phyloP scores from a whole-genome alignment of 1,140 invertebrate species.

The Bradynema listronoti region DNA sequence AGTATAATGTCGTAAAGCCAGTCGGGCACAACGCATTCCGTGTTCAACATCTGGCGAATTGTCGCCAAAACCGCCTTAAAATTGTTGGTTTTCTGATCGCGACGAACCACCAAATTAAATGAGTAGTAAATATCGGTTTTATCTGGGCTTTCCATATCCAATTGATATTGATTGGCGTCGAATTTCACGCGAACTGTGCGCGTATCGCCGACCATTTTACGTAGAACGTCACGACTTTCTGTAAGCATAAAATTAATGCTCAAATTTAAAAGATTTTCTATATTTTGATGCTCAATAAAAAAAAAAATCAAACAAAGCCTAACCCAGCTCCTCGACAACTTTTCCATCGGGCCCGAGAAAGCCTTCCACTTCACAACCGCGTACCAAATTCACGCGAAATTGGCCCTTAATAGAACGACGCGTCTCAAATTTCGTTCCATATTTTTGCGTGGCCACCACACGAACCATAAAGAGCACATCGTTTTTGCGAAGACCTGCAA shows the following conservation, averaged over 20 bases:
- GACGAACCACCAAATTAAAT: constrained; percentile 93
- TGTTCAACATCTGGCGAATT: constrained; percentile 96
- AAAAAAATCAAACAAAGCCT: constrained; percentile 5
- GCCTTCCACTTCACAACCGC: constrained; percentile 96
- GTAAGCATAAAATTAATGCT: background rate
- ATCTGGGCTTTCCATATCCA: constrained; percentile 19
- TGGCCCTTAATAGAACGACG: constrained; percentile 75
- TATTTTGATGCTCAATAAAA: no score
- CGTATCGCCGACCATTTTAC: constrained; percentile 75
- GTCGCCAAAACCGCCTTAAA: constrained; percentile 97
- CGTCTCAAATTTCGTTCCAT: constrained; percentile 64
- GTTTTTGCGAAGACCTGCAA: constrained; percentile 74
- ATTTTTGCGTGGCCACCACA: constrained; percentile 73
- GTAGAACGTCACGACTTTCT: constrained; percentile 70
- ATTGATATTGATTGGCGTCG: constrained; percentile 81
- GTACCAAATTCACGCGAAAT: constrained; percentile 79
- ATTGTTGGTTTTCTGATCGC: constrained; percentile 98
- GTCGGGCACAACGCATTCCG: constrained; percentile 93
- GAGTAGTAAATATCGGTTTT: constrained; percentile 76
- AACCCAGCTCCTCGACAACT: constrained; percentile 81
- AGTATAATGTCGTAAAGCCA: constrained; percentile 96
- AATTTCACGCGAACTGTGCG: constrained; percentile 86
- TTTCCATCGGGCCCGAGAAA: constrained; percentile 91
- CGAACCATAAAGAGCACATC: constrained; percentile 94
- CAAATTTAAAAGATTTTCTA: background rate